Evolutionary conservation across 1,140 invertebrate genomes (phyloP), one percentile per base, ranked within the genome.

Genomic region (Drosophila lacteicornis): DNA sequence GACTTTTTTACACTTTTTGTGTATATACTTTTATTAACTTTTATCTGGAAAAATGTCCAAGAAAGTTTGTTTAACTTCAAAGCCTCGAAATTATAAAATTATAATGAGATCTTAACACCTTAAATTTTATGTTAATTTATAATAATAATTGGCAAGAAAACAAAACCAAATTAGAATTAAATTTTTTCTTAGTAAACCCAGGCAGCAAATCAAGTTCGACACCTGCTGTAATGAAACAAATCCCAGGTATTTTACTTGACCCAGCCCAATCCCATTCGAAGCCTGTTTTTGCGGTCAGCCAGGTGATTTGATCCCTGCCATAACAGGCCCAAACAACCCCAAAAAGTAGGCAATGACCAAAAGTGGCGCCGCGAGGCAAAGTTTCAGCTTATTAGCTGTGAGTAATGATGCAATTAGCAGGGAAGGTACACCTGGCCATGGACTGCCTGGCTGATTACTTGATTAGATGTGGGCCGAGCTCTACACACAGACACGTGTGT

Each of bases 361-460:
- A 53, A 67, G 66, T 68, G 63, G 62, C 40, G 47, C 67, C 62
- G n/a, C 13, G 62, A 40, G 67, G 62, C 22, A 65, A 66, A 78
- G 61, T 59, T 78, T 78, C 19, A 59, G 46, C 75, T 82, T 80
- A 82, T 85, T 82, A 79, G 82, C 83, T 70, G 75, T 50, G 58
- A 87, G 70, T 82, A 87, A 79, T 85, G 75, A 71, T 74, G 66
- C 75, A 87, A 82, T 85, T 82, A 85, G 79, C 56, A 62, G 66
- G 62, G 30, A 42, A 47, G 43, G 57, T 40, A 55, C 33, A 55
- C 33, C 19, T 55, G 53, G 42, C 51, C 45, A 30, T 30, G 46
- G 69, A 59, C 27, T 46, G 40, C 38, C 55, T n/a, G 33, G 25
- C 30, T 73, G 70, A 74, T 74, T 73, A 60, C 55, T 60, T 73